Base-by-base conservation (phyloP, 2,888 invertebrate genomes). In the Netelia fuscicornis region DNA sequence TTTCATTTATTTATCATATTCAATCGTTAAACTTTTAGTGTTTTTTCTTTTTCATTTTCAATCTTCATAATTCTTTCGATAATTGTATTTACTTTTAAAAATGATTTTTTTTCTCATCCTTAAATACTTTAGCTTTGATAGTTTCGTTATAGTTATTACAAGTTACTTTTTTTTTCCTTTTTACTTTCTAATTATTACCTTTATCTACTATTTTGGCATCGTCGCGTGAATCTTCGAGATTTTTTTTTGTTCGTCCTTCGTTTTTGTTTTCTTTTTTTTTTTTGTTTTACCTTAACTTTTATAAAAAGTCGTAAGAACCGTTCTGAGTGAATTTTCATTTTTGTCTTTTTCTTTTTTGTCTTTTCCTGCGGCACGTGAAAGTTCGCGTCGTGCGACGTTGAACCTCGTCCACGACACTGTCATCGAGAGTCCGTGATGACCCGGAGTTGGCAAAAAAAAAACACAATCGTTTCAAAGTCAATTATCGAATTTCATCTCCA, bases 121-220 rank as follows among this genome's bases (percentile, higher is more conserved):
- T 90, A 90, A 87, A 89, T 87, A 90, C 88, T 89, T 89, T 89
- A 89, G 85, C 86, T 90, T 90, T 89, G 90, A 91, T 90, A 91
- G 88, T 87, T 89, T 89, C 84, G 84, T 89, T 88, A 91, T 89
- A 90, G 86, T 90, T 88, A 90, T 91, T 91, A 92, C 90, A 91
- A 90, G 87, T 91, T 90, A 85, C 20, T 70, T 86, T 86, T 76
- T 23, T 68, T 84, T 48, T 48, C 37, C 37, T 37, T 84, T 90
- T 90, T 89, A 91, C 88, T 89, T 87, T 90, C 90, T 93, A 93
- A 91, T 92, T 91, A 91, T 92, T 92, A 91, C 85, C 89, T 91
- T 93, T 92, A 92, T 91, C 90, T 81, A 91, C 93, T 94, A 94
- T 93, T 94, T 94, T 94, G 93, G 93, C 93, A 93, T 93, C 93